A percentile compares a stretch with the other conserved stretches of the same genome.
Evolutionary conservation across 2,797 vertebrate species (phyloP).

Genomic region (Falco naumanni): DNA sequence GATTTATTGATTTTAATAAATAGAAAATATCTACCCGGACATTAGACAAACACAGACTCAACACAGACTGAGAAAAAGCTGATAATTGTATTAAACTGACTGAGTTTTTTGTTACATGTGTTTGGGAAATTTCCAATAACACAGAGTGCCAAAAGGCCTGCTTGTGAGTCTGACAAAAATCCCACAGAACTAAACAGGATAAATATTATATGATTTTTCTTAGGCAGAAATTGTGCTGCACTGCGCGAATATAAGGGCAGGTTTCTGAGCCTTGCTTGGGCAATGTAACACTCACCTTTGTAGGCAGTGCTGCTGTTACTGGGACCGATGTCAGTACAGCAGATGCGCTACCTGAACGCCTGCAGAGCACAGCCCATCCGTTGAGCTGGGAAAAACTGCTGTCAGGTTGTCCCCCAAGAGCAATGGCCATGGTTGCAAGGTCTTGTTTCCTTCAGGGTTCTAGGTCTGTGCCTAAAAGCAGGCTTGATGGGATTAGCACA

Average conservation of each 20-base stretch:
- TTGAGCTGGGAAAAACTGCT: not conserved
- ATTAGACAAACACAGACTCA: constrained; percentile 82
- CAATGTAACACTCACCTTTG: not conserved
- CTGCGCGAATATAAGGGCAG: not conserved
- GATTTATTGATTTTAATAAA: constrained; percentile 82
- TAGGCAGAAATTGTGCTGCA: not conserved
- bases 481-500: not conserved
- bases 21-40: constrained; percentile 80
- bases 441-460: not conserved
- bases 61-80: constrained; percentile 80
- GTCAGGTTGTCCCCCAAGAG: not conserved
- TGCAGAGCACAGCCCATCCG: not conserved
- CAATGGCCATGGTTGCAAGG: not conserved
- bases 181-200: constrained; percentile 52
- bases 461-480: constrained; percentile 11
- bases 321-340: not conserved
- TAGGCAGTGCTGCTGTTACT: not conserved
- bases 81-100: constrained; percentile 81
- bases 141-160: constrained; percentile 74
- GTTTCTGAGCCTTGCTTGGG: not conserved
- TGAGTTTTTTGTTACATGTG: constrained; percentile 77
- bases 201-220: constrained; percentile 34
- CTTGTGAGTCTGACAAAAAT: constrained; percentile 73
- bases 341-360: not conserved
- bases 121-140: constrained; percentile 79